Percentiles rank a stretch among this genome's conserved stretches.
Evolutionary conservation across 2,888 invertebrate genomes (phyloP).

Genomic region (Pedicia rivosa): DNA sequence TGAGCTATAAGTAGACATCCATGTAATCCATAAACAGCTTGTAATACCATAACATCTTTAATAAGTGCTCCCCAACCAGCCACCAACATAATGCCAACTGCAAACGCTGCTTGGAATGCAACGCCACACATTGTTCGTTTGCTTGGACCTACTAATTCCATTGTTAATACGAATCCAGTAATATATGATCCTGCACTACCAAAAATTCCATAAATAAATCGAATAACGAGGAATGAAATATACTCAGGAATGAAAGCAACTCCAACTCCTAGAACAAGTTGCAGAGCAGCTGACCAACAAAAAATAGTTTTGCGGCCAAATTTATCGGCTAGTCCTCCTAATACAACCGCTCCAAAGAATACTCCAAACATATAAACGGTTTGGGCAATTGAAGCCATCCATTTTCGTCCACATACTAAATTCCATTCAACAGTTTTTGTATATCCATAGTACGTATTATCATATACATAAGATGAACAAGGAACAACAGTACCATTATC

Average conservation of each 20-base stretch:
- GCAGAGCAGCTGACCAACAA: conserved; percentile 56
- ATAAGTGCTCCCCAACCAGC: conserved; percentile 70
- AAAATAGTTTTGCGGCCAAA: conserved; percentile 66
- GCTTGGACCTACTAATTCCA: conserved; percentile 70
- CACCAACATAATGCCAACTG: conserved; percentile 64
- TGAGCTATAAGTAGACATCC: conserved; percentile 55
- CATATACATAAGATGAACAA: conserved; percentile 50
- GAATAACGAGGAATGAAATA: conserved; percentile 47
- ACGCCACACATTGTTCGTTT: conserved; percentile 68
- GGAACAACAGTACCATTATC: conserved; percentile 27
- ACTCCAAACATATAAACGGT: conserved; percentile 71
- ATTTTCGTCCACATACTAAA: conserved; percentile 60
- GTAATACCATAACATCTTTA: conserved; percentile 54
- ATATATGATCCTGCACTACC: conserved; percentile 56
- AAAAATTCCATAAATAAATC: conserved; percentile 63
- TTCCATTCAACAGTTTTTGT: conserved; percentile 70
- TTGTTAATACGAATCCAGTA: conserved; percentile 40
- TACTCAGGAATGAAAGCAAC: conserved; percentile 68
- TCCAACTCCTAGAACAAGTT: conserved; percentile 49
- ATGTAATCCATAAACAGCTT: conserved; percentile 64
- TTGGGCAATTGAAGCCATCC: conserved; percentile 70
- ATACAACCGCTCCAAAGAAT: conserved; percentile 57
- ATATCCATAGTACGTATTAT: conserved; percentile 51
- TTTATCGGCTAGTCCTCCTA: conserved; percentile 66
- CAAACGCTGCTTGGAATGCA: conserved; percentile 63